These are phyloP conservation scores for Sebastes dallii DNA, from an alignment of 2,797 vertebrate species.

Conservation along the genomic window DNA sequence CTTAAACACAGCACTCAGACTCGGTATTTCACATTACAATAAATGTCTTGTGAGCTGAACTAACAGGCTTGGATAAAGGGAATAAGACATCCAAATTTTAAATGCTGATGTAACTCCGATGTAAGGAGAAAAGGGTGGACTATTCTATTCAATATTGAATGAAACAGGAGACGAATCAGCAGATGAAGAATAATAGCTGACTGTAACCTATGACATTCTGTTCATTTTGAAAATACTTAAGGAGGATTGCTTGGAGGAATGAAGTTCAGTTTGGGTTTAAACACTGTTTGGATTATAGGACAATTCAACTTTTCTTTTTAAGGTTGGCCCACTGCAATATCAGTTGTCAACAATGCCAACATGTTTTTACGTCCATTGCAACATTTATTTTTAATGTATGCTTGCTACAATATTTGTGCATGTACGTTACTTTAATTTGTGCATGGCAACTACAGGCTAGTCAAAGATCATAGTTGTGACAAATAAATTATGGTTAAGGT, in stretches of 20 bases:
- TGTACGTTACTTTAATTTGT: no score
- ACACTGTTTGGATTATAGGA: slow-evolving; percentile 1
- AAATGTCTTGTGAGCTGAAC: slow-evolving; percentile 2
- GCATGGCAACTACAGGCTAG: no score
- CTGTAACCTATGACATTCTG: neutral
- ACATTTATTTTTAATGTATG: no score
- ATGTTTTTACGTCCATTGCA: no score
- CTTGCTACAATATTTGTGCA: no score
- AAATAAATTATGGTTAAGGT: no score
- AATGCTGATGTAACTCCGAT: slow-evolving; percentile 33
- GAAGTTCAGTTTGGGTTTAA: slow-evolving; percentile 2
- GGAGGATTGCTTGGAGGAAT: neutral
- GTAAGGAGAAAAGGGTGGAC: slow-evolving; percentile 21
- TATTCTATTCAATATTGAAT: slow-evolving; percentile 3
- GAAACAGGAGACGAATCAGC: slow-evolving; percentile 7
- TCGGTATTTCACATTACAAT: slow-evolving; percentile 9
- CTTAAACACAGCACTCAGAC: neutral
- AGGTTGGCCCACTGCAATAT: neutral
- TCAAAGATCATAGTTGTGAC: no score
- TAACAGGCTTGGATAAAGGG: slow-evolving; percentile 23
- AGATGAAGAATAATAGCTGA: neutral
- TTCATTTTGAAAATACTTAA: slow-evolving; percentile 5
- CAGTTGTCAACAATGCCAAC: no score
- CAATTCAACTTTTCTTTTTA: neutral
- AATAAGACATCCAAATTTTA: slow-evolving; percentile 16